Evolutionary conservation across 2,113 vertebrate genomes (phyloP).

Genomic region (Otolemur garnettii): DNA sequence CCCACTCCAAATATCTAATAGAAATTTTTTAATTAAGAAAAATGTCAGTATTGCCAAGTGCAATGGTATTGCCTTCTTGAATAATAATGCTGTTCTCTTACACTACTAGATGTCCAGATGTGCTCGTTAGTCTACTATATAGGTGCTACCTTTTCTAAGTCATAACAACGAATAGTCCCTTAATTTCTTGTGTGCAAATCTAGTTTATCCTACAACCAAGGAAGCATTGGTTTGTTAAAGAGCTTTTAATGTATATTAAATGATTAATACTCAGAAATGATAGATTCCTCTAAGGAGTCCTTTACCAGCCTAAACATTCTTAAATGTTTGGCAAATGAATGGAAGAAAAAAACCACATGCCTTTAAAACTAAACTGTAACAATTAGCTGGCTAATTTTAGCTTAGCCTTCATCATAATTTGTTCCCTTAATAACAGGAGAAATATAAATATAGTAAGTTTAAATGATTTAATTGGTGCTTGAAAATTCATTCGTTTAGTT

Average conservation of each 20-base stretch:
- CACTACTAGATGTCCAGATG: constrained; percentile 79
- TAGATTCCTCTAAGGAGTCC: constrained; percentile 77
- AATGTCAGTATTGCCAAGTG: constrained; percentile 71
- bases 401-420: constrained; percentile 81
- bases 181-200: constrained; percentile 75
- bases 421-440: constrained; percentile 80
- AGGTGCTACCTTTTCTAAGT: constrained; percentile 85
- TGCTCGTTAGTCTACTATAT: constrained; percentile 59
- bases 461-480: constrained; percentile 90
- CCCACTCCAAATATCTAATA: constrained; percentile 40
- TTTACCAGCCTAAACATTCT: constrained; percentile 75
- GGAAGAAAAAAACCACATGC: constrained; percentile 64
- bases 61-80: constrained; percentile 85
- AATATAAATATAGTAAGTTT: constrained; percentile 83
- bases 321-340: constrained; percentile 75
- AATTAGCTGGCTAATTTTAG: constrained; percentile 79
- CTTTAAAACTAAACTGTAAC: constrained; percentile 82
- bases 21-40: constrained; percentile 67
- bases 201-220: constrained; percentile 77
- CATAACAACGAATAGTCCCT: not conserved
- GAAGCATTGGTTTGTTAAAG: constrained; percentile 78
- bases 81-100: constrained; percentile 84
- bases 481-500: constrained; percentile 85
- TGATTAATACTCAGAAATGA: constrained; percentile 64
- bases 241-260: constrained; percentile 84